Evolutionary conservation across 2,113 vertebrate genomes (phyloP), one percentile per base, ranked within the genome.

Genomic region (Oncorhynchus kisutch): DNA sequence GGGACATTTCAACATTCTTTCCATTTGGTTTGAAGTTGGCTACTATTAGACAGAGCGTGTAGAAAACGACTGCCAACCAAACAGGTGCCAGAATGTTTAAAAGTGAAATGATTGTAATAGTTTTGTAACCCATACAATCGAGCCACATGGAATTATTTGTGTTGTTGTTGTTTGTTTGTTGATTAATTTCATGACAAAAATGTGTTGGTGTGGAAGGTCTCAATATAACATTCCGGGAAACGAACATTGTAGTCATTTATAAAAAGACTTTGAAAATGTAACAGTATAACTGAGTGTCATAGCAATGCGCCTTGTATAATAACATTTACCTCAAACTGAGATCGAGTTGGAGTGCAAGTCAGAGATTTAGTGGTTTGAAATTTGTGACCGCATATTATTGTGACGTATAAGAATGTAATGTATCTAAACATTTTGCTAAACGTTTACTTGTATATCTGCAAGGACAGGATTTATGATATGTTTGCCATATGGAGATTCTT

Each of bases 1-100:
- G 71, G 9, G 2, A 80, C 60, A 76, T 59, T 78, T 78, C 3
- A 78, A 13, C 49, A 45, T 45, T 62, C 65, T 73, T 24, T 45
- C 24, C 49, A 72, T 67, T 34, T 60, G 73, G 75, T 73, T 72
- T 75, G 71, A 86, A 78, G 49, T 79, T 71, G 59, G 5, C 22
- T 12, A 14, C 18, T 82, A 60, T 57, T 73, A 75, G 79, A 86
- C 81, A 3, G 83, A 71, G 76, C 74, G 77, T 84, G 85, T 62
- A 75, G 78, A 77, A 45, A 79, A 77, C 16, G 45, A 48, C 77
- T 77, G 76, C 79, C 72, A 75, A 81, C 78, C 87, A 87, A 87
- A 83, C 88, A 92, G 91, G 91, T 92, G 89, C 85, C 77, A 65
- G 84, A 59, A 79, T 75, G 84, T 83, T 83, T 87, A 39, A 82